Evolutionary conservation across 2,888 invertebrate genomes (phyloP), one percentile per base, ranked within the genome.

Genomic region (Microplitis deprimator): DNA sequence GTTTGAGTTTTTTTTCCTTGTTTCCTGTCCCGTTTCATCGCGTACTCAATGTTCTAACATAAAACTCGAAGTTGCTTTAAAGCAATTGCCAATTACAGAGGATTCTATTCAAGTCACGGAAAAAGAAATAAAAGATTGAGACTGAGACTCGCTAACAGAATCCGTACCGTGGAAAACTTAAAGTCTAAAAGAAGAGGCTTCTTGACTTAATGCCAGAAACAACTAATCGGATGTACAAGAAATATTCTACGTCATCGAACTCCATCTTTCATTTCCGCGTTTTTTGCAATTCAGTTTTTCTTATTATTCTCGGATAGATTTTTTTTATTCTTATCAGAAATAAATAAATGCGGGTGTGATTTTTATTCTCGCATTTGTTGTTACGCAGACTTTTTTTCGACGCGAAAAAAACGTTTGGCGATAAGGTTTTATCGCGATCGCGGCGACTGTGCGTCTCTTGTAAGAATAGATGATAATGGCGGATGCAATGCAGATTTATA

Each of bases 381-480:
- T 4, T 29, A 29, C 29, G 29, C 29, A 4, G 29, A 29, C 29
- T 29, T 29, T 29, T 29, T 29, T 29, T 29, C 38, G 13, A 59
- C 59, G 59, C 5, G 71, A 60, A 71, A 38, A 38, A 61, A 17
- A 29, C 70, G 16, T 20, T 70, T 20, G 59, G 8, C 64, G 50
- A 50, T 50, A 50, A 50, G 13, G 50, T 50, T 68, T 75, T 75
- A 75, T 75, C 74, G 68, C 61, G 74, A 75, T 75, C 39, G 74
- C 68, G 74, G 74, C 74, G 59, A 68, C 60, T 61, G 68, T 68
- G 68, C 68, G 74, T 75, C 74, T 75, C 50, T 39, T 68, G 20
- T 39, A 61, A 68, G 67, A 75, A 75, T 61, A 61, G 68, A 41
- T 68, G 74, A 75, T 75, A 75, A 75, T 75, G 62, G 39, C 13